Evolutionary conservation across 1,140 invertebrate genomes (phyloP).

Genomic region (Heliconius hewitsoni): DNA sequence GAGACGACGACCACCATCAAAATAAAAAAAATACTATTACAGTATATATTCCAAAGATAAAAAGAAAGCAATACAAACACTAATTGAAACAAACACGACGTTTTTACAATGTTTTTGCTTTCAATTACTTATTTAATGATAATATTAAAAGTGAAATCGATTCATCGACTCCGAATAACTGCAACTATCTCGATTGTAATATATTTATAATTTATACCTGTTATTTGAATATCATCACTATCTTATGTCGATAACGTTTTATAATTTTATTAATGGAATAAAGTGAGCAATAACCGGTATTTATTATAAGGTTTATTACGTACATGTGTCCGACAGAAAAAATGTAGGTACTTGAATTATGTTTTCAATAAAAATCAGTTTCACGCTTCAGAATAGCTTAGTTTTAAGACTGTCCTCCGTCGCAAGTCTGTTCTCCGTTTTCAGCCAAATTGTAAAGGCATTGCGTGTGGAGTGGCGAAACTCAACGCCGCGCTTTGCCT

Average conservation of each 20-base stretch:
- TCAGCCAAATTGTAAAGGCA: no score
- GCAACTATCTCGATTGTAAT: background rate
- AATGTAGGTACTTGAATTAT: background rate
- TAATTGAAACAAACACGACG: background rate
- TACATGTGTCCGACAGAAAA: background rate
- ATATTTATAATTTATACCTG: background rate
- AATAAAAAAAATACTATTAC: background rate
- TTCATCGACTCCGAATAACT: background rate
- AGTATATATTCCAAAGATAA: background rate
- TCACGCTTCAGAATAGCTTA: no score
- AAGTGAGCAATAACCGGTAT: background rate
- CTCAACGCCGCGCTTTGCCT: no score
- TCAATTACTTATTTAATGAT: background rate
- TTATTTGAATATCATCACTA: background rate
- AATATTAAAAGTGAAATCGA: constrained; percentile 11
- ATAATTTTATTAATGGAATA: constrained; percentile 7
- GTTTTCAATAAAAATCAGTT: no score
- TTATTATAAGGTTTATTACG: background rate
- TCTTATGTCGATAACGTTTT: background rate
- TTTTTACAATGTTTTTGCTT: background rate
- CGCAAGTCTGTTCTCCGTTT: no score
- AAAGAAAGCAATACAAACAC: background rate
- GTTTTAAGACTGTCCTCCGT: no score
- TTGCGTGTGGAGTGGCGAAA: no score
- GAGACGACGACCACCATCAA: no score